Base-by-base conservation (phyloP, 1,140 invertebrate genomes). In the Chlorops oryzae region DNA sequence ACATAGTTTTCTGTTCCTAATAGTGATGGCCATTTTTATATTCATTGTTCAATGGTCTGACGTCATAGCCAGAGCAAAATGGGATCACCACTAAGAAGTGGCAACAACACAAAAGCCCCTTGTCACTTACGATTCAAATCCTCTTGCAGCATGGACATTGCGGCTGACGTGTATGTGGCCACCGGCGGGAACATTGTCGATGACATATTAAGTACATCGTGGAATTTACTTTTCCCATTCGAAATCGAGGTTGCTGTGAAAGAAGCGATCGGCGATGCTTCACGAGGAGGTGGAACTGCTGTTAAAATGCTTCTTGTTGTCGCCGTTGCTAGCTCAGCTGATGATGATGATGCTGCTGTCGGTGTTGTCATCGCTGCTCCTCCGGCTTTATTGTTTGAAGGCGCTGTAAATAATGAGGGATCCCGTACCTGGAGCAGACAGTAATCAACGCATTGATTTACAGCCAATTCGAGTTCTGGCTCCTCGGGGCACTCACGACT, bases 401-500 rank as follows among this genome's bases (percentile, higher is more conserved):
- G 59, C 55, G 65, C 58, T 28, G 49, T 38, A 39, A 50, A 50
- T 64, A 59, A 27, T 63, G 62, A 57, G 27, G 65, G 74, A 54
- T 65, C 62, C 50, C 46, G 52, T 57, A 64, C 70, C 22, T 70
- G 76, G 42, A 84, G 61, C 44, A 80, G 61, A 61, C 84, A 87
- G 69, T 86, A 81, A 66, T 85, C 82, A 2, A 80, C 74, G 62
- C 84, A 87, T 54, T 79, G 76, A 55, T 83, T 80, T 25, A 87
- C 72, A 5, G 83, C 79, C 54, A 87, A 77, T 59, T 84, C 80
- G n/a, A 85, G 69, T 60, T 83, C 80, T 55, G 84, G 81, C 50
- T 83, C 79, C 58, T 84, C 82, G 3, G 84, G 84, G 68, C 84
- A 87, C 70, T 85, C 83, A 42, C 83, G 73, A 56, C 82, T 85